Base-by-base conservation (phyloP, 2,888 invertebrate species). In the Fragum sueziense region DNA sequence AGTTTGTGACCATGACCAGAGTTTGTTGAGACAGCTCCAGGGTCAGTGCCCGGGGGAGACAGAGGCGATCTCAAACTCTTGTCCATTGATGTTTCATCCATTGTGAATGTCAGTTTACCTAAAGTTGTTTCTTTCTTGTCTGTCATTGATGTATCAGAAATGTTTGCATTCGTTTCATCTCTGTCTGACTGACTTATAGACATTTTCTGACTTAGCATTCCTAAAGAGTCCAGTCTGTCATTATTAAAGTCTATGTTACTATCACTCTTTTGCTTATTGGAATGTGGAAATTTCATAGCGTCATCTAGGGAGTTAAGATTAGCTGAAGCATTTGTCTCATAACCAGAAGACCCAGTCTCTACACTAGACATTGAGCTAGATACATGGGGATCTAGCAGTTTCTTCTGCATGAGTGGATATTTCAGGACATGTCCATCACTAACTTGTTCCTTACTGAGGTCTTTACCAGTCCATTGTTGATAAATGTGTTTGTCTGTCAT, bases 261-360 rank as follows among this genome's bases (percentile, higher is more conserved):
- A 47, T 9, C 17, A 3, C 47, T n/a, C n/a, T 47, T 47, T n/a
- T 47, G 47, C 17, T 47, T 47, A 47, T 47, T 47, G 47, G 47
- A 47, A 47, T 47, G 4, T 14, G 14, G 47, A 47, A 47, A 62
- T 65, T 78, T 78, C 29, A 77, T 27, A 25, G 1, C 25, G 4
- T 81, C 81, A 31, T 84, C 84, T 37, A 41, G 77, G 11, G 67
- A 31, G 20, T 77, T 76, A 37, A 67, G 73, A 47, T 73, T 74
- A 29, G 72, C 74, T 29, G 84, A 84, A 27, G 41, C 67, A 70
- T 84, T 84, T 54, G 84, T 84, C 70, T 84, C 84, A 77, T 84
- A 84, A 14, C 84, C 84, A 54, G 84, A 84, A n/a, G 84, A 84
- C 25, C 79, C 79, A 20, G 81, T 84, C 47, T 84, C 84, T 54